Evolutionary conservation across 2,113 vertebrate species (phyloP).

Genomic region (Damaliscus lunatus): DNA sequence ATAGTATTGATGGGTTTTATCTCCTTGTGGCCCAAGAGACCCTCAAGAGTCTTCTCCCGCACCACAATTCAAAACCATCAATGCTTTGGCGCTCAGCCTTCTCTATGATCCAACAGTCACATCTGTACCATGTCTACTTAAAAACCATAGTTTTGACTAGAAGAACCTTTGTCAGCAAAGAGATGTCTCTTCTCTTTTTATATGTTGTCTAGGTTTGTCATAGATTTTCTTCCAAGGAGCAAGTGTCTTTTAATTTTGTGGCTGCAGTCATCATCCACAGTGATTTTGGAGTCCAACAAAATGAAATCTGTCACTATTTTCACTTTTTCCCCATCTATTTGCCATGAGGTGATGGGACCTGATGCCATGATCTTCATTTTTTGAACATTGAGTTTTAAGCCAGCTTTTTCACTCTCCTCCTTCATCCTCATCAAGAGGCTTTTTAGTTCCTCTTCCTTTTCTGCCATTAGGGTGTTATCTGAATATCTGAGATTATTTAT

Average conservation of each 20-base stretch:
- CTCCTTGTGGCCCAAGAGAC: neutral
- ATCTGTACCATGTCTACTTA: neutral
- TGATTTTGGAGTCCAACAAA: neutral
- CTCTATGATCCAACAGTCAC: neutral
- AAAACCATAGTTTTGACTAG: neutral
- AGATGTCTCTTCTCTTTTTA: neutral
- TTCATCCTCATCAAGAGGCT: neutral
- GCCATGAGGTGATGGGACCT: neutral
- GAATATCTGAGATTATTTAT: neutral
- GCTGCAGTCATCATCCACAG: neutral
- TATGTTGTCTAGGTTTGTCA: neutral
- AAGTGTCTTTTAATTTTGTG: neutral
- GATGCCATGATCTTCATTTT: neutral
- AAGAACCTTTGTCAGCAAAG: neutral
- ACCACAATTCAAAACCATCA: neutral
- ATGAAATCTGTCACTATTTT: neutral
- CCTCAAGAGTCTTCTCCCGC: neutral
- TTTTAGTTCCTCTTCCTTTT: neutral
- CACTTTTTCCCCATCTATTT: neutral
- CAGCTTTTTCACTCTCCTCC: neutral
- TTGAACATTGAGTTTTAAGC: neutral
- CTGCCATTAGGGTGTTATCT: neutral
- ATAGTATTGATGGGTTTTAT: neutral
- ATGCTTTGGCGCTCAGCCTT: neutral
- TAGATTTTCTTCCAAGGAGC: neutral